phyloP scores from a whole-genome alignment of 2,888 invertebrate genomes.

The Philereme transversata region DNA sequence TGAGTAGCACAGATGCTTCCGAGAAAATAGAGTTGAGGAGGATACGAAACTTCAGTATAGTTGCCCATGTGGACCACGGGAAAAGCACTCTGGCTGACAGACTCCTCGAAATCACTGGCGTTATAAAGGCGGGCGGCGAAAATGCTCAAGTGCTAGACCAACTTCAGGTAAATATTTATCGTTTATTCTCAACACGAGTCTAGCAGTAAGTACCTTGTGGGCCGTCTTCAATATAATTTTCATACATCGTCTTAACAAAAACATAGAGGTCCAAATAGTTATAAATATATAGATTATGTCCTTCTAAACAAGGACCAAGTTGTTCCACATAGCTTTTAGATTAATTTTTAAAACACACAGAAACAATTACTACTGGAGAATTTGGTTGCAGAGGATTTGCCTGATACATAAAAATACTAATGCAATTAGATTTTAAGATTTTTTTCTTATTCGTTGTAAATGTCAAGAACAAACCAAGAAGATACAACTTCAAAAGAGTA shows the following conservation, averaged over 20 bases:
- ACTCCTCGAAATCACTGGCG: conserved; percentile 95
- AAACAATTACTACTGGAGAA: too few relatives aligned
- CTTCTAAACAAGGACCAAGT: too few relatives aligned
- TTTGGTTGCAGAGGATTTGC: too few relatives aligned
- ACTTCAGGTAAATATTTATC: conserved; percentile 79
- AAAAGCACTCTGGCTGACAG: conserved; percentile 98
- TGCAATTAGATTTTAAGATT: too few relatives aligned
- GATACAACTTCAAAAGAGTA: not conserved
- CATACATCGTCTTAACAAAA: too few relatives aligned
- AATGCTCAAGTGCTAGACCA: conserved; percentile 90
- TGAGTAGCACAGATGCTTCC: conserved; percentile 50
- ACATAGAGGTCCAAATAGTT: too few relatives aligned
- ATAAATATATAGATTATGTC: too few relatives aligned
- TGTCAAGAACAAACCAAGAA: not conserved
- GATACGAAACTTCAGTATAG: conserved; percentile 97
- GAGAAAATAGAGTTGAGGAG: conserved; percentile 55
- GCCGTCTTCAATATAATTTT: too few relatives aligned
- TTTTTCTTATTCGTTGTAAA: not conserved
- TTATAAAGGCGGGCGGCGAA: conserved; percentile 86
- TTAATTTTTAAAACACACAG: too few relatives aligned
- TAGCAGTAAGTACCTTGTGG: not conserved
- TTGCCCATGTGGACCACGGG: conserved; percentile 99
- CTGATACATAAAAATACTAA: too few relatives aligned
- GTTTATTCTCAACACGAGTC: not conserved
- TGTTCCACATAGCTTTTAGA: too few relatives aligned